These are phyloP conservation scores for Chelmon rostratus DNA, from an alignment of 2,797 vertebrate genomes.

Conservation along the genomic window DNA sequence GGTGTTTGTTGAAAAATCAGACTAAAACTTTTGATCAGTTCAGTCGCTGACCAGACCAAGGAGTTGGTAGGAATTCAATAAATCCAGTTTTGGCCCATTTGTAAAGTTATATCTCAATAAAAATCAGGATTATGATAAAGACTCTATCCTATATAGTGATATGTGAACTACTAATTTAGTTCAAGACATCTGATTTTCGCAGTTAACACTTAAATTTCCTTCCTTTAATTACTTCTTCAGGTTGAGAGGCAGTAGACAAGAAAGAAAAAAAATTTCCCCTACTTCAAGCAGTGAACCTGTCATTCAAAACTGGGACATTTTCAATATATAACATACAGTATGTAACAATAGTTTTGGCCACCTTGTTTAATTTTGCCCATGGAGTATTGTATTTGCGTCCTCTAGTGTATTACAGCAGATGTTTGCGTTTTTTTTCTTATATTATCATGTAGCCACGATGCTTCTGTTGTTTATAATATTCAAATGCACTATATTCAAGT, in stretches of 20 bases:
- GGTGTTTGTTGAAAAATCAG: constrained; percentile 32
- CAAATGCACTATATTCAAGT: constrained; percentile 71
- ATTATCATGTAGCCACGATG: constrained; percentile 62
- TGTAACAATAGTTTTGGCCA: constrained; percentile 41
- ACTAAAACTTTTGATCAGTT: constrained; percentile 26
- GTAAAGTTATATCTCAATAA: constrained; percentile 4
- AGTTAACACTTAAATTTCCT: constrained; percentile 17
- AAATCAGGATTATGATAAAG: constrained; percentile 9
- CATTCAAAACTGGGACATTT: constrained; percentile 44
- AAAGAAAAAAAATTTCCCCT: background rate
- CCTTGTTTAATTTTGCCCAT: constrained; percentile 53
- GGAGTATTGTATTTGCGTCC: constrained; percentile 41
- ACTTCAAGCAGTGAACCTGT: constrained; percentile 25
- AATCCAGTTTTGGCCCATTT: constrained; percentile 4
- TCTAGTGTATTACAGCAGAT: constrained; percentile 43
- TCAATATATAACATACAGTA: constrained; percentile 26
- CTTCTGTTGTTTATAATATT: constrained; percentile 73
- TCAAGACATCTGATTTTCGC: constrained; percentile 21
- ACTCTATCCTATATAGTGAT: constrained; percentile 35
- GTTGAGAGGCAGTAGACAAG: constrained; percentile 15
- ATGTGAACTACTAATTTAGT: background rate
- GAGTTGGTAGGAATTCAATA: constrained; percentile 18
- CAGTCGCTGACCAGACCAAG: constrained; percentile 9
- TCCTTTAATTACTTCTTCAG: constrained; percentile 25
- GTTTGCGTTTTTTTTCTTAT: constrained; percentile 47